Evolutionary conservation across 2,797 vertebrate species (phyloP).

Genomic region (Coluber constrictor): DNA sequence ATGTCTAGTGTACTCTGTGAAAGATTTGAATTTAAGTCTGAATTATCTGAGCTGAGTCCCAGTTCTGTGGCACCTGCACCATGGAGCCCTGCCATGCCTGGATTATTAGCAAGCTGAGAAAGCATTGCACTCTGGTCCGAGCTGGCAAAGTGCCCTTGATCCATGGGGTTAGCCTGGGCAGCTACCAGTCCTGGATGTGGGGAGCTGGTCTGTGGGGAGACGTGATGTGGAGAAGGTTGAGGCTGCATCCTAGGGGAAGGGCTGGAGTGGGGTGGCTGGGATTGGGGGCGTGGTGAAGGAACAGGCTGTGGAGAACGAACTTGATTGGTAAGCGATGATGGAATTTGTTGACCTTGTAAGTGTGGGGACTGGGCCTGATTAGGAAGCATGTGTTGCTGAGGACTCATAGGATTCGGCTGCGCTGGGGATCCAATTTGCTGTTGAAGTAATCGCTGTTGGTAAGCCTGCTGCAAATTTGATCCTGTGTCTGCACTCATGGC

Average conservation of each 20-base stretch:
- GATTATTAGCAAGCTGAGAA: conserved; percentile 85
- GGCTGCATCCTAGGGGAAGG: conserved; percentile 95
- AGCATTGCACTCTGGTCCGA: conserved; percentile 92
- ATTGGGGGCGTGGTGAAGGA: conserved; percentile 91
- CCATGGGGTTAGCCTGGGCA: conserved; percentile 89
- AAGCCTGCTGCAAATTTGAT: conserved; percentile 80
- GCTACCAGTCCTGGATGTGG: conserved; percentile 90
- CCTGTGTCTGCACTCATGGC: conserved; percentile 75
- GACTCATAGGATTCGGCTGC: conserved; percentile 94
- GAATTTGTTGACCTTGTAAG: conserved; percentile 86
- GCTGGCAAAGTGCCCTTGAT: conserved; percentile 88
- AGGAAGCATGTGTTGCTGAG: conserved; percentile 80
- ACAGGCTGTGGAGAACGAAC: conserved; percentile 94
- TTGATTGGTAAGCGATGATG: conserved; percentile 88
- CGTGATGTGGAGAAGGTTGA: conserved; percentile 93
- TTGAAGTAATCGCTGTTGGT: conserved; percentile 89
- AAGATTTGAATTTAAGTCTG: conserved; percentile 91
- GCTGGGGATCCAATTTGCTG: conserved; percentile 85
- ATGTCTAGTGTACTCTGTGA: conserved; percentile 96
- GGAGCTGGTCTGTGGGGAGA: conserved; percentile 94
- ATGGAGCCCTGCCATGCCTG: conserved; percentile 90
- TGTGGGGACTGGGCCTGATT: conserved; percentile 88
- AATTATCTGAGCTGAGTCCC: conserved; percentile 83
- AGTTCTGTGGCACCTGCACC: conserved; percentile 84
- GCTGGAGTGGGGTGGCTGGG: conserved; percentile 95